A percentile compares a stretch with the other conserved stretches of the same genome.
Evolutionary conservation across 2,113 vertebrate species (phyloP).

Genomic region (Sialia sialis): DNA sequence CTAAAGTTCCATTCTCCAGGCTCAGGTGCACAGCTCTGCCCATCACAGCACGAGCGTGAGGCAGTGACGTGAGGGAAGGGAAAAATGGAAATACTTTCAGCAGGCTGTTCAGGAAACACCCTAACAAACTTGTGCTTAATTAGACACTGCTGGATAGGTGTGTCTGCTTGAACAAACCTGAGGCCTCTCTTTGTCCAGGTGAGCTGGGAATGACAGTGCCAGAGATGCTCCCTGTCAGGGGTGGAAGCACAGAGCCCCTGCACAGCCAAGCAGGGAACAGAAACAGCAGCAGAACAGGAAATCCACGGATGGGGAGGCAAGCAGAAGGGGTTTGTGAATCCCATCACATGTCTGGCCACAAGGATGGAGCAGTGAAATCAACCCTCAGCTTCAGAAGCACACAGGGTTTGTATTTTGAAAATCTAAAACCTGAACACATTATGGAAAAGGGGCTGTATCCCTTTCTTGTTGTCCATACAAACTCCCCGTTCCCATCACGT

Average conservation of each 20-base stretch:
- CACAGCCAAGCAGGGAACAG: neutral
- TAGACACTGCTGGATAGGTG: neutral
- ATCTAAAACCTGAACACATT: rapidly evolving
- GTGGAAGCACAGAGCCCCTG: neutral
- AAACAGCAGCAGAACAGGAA: neutral
- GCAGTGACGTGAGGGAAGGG: neutral
- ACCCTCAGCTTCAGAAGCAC: neutral
- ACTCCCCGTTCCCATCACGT: neutral
- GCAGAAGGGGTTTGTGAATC: neutral
- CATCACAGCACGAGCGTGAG: neutral
- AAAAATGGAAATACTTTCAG: neutral
- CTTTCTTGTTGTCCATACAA: neutral
- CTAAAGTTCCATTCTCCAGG: neutral
- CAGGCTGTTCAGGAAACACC: neutral
- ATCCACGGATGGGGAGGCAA: neutral
- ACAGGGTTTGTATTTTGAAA: neutral
- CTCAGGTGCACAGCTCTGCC: neutral
- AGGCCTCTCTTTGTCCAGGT: neutral
- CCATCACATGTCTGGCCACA: neutral
- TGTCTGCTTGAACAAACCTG: neutral
- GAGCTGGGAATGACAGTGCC: neutral
- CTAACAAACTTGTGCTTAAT: neutral
- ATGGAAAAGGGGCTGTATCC: neutral
- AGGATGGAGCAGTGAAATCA: neutral
- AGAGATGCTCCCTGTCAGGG: neutral